Evolutionary conservation across 2,888 invertebrate genomes (phyloP).

Genomic region (Drosophila neutralis): DNA sequence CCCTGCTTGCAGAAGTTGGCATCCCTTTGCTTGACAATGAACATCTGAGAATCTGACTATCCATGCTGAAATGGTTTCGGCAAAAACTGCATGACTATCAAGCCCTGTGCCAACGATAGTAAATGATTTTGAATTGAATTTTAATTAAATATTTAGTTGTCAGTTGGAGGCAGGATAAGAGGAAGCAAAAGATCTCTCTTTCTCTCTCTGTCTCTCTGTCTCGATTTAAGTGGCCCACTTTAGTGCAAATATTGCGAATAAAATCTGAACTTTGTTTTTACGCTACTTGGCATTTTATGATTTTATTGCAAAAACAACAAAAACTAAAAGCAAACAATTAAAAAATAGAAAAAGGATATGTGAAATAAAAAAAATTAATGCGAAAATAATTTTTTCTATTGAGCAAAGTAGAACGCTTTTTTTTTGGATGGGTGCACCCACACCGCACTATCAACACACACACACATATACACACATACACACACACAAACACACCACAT

Average conservation of each 20-base stretch:
- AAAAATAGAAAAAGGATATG: background rate
- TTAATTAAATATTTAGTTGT: constrained; percentile 77
- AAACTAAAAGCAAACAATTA: background rate
- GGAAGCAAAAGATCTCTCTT: background rate
- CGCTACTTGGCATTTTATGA: constrained; percentile 46
- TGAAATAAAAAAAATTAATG: constrained; percentile 28
- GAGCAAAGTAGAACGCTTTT: background rate
- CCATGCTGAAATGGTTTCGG: background rate
- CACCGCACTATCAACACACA: too few species aligned
- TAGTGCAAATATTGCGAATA: constrained; percentile 49
- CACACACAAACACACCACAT: background rate
- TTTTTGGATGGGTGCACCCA: too few species aligned
- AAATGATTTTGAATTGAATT: constrained; percentile 72
- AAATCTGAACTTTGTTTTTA: constrained; percentile 50
- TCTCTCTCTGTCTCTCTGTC: background rate
- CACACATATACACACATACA: too few species aligned
- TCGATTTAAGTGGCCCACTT: constrained; percentile 43
- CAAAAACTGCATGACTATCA: constrained; percentile 54
- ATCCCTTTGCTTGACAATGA: background rate
- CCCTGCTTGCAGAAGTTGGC: background rate
- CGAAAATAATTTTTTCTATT: constrained; percentile 42
- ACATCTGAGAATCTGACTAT: background rate
- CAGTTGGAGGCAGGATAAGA: constrained; percentile 59
- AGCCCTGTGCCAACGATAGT: background rate
- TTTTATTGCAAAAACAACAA: constrained; percentile 9